These are phyloP conservation scores for Paelopatides confundens DNA, from an alignment of 53 echinoderm and acorn worm species.

Conservation along the genomic window DNA sequence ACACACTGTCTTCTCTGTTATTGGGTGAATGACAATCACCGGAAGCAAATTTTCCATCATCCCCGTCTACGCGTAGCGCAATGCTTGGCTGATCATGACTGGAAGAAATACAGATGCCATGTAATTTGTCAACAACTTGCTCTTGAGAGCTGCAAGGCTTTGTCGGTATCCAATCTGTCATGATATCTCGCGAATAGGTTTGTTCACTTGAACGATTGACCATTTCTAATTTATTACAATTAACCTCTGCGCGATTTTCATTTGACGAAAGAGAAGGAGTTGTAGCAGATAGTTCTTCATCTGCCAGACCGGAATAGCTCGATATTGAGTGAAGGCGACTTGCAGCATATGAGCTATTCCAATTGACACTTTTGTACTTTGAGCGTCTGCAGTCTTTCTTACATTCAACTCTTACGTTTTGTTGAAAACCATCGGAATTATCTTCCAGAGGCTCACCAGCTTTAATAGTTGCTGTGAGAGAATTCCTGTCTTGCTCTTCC, in stretches of 20 bases:
- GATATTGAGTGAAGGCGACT: too few species aligned
- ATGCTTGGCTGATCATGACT: neutral
- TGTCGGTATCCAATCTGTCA: neutral
- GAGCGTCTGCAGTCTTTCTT: slow-evolving; percentile 21
- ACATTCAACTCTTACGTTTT: neutral
- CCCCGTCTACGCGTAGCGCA: neutral
- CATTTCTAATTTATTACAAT: neutral
- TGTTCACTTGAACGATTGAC: neutral
- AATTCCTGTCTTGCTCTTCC: neutral
- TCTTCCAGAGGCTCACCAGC: neutral
- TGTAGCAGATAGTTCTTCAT: neutral
- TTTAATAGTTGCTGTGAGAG: neutral
- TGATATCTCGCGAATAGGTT: neutral
- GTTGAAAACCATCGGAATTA: neutral
- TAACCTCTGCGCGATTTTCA: neutral
- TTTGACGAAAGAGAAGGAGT: neutral
- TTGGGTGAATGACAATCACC: slow-evolving; percentile 10
- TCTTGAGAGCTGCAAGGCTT: neutral
- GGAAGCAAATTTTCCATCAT: slow-evolving; percentile 10
- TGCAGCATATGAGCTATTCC: slow-evolving; percentile 27
- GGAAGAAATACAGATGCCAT: too few species aligned
- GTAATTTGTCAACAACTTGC: neutral
- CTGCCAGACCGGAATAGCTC: too few species aligned
- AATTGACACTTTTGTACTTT: slow-evolving; percentile 15
- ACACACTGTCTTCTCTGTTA: neutral